Percentiles rank a stretch among this genome's conserved stretches.
phyloP scores from a whole-genome alignment of 2,888 invertebrate species.

The Idaea aversata region DNA sequence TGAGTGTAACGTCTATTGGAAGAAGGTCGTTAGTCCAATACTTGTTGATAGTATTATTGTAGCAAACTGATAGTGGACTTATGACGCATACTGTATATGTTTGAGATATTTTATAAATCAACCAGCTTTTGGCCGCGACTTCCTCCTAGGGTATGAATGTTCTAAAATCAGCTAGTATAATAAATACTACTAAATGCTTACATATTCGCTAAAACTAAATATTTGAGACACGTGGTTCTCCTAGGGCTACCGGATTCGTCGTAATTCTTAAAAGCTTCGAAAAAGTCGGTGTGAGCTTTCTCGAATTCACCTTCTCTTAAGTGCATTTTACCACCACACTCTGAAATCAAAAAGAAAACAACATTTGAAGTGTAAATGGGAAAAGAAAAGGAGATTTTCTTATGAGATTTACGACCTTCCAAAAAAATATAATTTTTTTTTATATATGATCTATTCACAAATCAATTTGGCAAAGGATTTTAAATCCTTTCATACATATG shows the following conservation, averaged over 20 bases:
- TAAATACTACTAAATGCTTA: constrained; percentile 82
- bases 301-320: constrained; percentile 98
- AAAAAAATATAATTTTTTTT: no score
- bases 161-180: no score
- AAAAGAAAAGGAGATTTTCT: not conserved
- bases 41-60: no score
- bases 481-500: no score
- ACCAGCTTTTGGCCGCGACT: not conserved
- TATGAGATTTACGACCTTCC: no score
- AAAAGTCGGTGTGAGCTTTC: constrained; percentile 99
- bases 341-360: constrained; percentile 60
- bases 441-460: no score
- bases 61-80: no score
- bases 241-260: constrained; percentile 99
- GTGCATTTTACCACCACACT: constrained; percentile 99
- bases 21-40: no score
- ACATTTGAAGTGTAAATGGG: constrained; percentile 5
- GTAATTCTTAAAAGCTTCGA: constrained; percentile 99
- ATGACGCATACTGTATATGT: no score
- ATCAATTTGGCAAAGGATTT: no score
- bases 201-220: constrained; percentile 99
- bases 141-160: not conserved
- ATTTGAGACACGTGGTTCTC: constrained; percentile 98
- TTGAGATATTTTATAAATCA: no score
- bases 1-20: no score